These are phyloP conservation scores for Rhegmatorhina hoffmannsi DNA, from an alignment of 2,113 vertebrate species.

Conservation along the genomic window DNA sequence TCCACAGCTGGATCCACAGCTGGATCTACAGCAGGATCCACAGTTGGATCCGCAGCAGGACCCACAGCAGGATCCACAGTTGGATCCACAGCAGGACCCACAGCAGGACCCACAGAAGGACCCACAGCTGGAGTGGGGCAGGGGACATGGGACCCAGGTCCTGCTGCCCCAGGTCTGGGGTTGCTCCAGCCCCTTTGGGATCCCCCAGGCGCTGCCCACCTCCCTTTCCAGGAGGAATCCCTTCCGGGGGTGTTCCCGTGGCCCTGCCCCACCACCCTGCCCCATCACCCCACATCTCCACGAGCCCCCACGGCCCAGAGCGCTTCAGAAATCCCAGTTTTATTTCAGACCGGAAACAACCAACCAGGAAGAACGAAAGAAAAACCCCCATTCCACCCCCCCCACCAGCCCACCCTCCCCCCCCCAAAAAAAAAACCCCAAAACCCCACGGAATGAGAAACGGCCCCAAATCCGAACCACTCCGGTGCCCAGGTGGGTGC, in stretches of 20 bases:
- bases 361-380: neutral
- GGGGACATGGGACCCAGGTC: accelerated
- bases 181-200: neutral
- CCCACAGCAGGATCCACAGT: too few relatives aligned
- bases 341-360: conserved; percentile 39
- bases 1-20: neutral
- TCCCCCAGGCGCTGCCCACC: accelerated
- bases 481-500: conserved; percentile 29
- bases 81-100: too few relatives aligned
- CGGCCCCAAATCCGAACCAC: neutral
- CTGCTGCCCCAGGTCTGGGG: too few relatives aligned
- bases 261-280: neutral
- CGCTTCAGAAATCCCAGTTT: conserved; percentile 51
- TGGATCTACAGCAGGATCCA: too few relatives aligned
- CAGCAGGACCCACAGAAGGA: too few relatives aligned
- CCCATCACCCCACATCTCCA: neutral
- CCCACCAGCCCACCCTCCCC: neutral
- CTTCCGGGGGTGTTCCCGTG: too few relatives aligned
- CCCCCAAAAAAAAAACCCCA: neutral
- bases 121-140: neutral
- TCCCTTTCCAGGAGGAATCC: neutral
- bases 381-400: neutral
- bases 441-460: neutral
- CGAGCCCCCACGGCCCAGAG: neutral
- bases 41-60: neutral